Percentiles rank a stretch among this genome's conserved stretches.
phyloP scores from a whole-genome alignment of 2,113 vertebrate species.

The Pedionomus torquatus region DNA sequence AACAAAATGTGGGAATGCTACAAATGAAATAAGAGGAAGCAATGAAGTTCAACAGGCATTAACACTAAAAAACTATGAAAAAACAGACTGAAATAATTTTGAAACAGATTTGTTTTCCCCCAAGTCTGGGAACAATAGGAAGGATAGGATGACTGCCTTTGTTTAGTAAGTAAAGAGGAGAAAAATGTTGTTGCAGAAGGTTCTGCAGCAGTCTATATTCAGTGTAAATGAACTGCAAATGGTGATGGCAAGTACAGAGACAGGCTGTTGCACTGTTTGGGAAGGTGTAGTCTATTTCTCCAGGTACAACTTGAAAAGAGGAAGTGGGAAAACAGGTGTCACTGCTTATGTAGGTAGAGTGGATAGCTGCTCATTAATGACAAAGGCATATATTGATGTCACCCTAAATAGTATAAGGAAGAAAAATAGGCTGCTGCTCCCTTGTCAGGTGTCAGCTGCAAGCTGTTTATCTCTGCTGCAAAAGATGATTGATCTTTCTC shows the following conservation, averaged over 20 bases:
- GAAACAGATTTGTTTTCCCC: background rate
- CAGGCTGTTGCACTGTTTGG: background rate
- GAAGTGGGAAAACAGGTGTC: background rate
- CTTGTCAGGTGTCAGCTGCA: background rate
- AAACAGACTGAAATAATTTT: too few species aligned
- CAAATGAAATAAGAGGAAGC: background rate
- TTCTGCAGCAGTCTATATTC: background rate
- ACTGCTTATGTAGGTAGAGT: background rate
- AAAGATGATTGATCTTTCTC: background rate
- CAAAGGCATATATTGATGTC: background rate
- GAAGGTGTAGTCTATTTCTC: background rate
- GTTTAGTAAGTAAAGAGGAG: background rate
- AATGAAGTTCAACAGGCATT: background rate
- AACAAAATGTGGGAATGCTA: background rate
- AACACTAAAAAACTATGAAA: background rate
- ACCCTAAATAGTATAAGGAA: background rate
- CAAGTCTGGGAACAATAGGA: background rate
- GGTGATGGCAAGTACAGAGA: background rate
- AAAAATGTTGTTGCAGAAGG: background rate
- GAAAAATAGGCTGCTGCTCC: background rate
- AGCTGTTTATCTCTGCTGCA: background rate
- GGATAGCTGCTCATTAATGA: background rate
- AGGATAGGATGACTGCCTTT: background rate
- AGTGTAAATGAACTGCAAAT: background rate
- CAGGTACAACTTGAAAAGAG: background rate